Base-by-base conservation (phyloP, 2,113 vertebrate species). In the Strigops habroptila region DNA sequence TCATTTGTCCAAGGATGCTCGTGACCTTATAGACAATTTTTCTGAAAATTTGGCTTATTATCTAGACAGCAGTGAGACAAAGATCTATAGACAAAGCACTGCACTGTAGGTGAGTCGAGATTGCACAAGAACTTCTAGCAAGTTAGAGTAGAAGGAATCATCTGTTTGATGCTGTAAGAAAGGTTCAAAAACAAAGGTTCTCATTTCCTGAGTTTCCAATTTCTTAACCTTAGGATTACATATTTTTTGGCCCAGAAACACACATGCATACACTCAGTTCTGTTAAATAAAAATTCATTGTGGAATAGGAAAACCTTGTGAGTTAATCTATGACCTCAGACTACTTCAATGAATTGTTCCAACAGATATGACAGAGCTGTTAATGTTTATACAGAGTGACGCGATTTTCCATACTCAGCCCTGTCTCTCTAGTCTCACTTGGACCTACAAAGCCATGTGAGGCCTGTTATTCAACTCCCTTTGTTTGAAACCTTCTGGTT, bases 281-380 rank as follows among this genome's bases (percentile, higher is more conserved):
- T 68, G 14, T 78, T 86, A 63, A 75, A 43, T 10, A 68, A 25
- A 84, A 88, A 71, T 46, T 65, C 12, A 41, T 11, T 69, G 55
- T 33, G 19, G 76, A 82, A 86, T 37, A 86, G 48, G 52, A 46
- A 68, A 89, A 91, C 24, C 14, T 7, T 75, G 2, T 74, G 81
- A 92, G 90, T 80, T 95, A 96, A 96, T 87, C 81, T 55, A 23
- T 83, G 44, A 91, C 82, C 88, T 86, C 41, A 15, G 75, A 14
- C 8, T 70, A 70, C 33, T 83, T 55, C 53, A 55, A 18, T 55
- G 53, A 55, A 30, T 30, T 90, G 46, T 68, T 93, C n/a, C 44
- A 85, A 75, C 14, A 91, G 68, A 90, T 85, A 71, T 33, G 51
- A 85, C 41, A 23, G 82, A 93, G 52, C 60, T 93, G 76, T 69